phyloP scores from a whole-genome alignment of 2,797 vertebrate genomes.

The Dendrocincla fuliginosa region DNA sequence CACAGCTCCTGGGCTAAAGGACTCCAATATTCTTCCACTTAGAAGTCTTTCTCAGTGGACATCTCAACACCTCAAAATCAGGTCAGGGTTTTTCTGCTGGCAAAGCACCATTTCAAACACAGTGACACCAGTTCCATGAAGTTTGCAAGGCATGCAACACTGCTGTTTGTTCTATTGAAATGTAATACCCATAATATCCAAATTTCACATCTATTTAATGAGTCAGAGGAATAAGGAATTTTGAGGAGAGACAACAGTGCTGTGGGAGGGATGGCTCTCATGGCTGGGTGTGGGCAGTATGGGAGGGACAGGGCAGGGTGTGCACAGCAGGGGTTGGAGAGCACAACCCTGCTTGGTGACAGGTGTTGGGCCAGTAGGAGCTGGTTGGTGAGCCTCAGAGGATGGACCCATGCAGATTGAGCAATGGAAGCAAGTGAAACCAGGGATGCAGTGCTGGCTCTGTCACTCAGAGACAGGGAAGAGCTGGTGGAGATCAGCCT shows the following conservation, averaged over 20 bases:
- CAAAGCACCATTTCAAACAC: neutral
- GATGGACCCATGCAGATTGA: neutral
- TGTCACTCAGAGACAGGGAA: neutral
- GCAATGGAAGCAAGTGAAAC: neutral
- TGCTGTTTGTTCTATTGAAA: neutral
- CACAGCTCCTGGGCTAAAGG: neutral
- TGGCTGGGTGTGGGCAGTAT: neutral
- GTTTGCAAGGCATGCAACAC: neutral
- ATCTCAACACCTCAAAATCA: neutral
- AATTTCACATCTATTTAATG: neutral
- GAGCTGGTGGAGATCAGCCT: neutral
- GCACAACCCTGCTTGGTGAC: neutral
- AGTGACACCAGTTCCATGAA: neutral
- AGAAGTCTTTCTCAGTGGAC: neutral
- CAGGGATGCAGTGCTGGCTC: neutral
- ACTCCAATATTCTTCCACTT: neutral
- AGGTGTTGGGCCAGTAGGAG: neutral
- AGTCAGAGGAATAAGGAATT: neutral
- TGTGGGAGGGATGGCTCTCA: fast-evolving
- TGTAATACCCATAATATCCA: neutral
- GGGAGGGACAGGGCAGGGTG: neutral
- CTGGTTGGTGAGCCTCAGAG: neutral
- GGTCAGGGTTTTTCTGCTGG: neutral
- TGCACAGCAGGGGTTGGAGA: neutral
- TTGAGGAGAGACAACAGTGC: neutral